A percentile compares a stretch with the other conserved stretches of the same genome.
These are phyloP conservation scores for Perca flavescens DNA, from an alignment of 2,113 vertebrate genomes.

Conservation along the genomic window DNA sequence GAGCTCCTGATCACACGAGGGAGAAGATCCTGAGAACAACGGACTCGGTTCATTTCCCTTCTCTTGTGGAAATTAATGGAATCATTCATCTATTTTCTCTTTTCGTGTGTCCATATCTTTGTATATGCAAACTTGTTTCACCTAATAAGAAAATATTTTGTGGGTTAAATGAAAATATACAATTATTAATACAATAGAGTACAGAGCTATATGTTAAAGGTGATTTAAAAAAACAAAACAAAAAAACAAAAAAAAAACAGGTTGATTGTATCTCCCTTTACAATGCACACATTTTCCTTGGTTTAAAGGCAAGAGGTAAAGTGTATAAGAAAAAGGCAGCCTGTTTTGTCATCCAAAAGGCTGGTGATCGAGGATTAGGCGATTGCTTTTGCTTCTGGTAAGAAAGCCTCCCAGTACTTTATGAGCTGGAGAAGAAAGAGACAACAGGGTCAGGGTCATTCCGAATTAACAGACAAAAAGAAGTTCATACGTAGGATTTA, in stretches of 20 bases:
- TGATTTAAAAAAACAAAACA: slow-evolving; percentile 78
- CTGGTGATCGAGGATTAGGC: slow-evolving; percentile 84
- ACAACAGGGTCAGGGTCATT: background rate
- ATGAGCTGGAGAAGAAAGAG: slow-evolving; percentile 86
- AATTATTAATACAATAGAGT: slow-evolving; percentile 84
- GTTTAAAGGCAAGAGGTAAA: slow-evolving; percentile 90
- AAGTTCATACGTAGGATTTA: background rate
- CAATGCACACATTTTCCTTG: slow-evolving; percentile 71
- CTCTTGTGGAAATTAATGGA: slow-evolving; percentile 49
- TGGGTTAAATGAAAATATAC: slow-evolving; percentile 91
- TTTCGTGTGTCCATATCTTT: slow-evolving; percentile 31
- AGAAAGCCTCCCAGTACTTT: slow-evolving; percentile 98
- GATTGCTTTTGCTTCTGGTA: slow-evolving; percentile 98
- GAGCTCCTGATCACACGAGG: slow-evolving; percentile 42
- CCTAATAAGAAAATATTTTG: slow-evolving; percentile 95
- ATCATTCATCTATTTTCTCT: slow-evolving; percentile 36
- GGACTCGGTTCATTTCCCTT: slow-evolving; percentile 28
- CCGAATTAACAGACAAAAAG: background rate
- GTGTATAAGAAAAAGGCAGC: slow-evolving; percentile 88
- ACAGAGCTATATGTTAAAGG: slow-evolving; percentile 79
- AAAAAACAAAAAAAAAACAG: slow-evolving; percentile 41
- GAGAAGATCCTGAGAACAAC: slow-evolving; percentile 64
- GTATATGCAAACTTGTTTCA: slow-evolving; percentile 67
- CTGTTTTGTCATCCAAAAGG: slow-evolving; percentile 60
- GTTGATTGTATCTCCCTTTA: slow-evolving; percentile 83